These are phyloP conservation scores for Cetoscarus ocellatus DNA, from an alignment of 2,797 vertebrate species.

Conservation along the genomic window DNA sequence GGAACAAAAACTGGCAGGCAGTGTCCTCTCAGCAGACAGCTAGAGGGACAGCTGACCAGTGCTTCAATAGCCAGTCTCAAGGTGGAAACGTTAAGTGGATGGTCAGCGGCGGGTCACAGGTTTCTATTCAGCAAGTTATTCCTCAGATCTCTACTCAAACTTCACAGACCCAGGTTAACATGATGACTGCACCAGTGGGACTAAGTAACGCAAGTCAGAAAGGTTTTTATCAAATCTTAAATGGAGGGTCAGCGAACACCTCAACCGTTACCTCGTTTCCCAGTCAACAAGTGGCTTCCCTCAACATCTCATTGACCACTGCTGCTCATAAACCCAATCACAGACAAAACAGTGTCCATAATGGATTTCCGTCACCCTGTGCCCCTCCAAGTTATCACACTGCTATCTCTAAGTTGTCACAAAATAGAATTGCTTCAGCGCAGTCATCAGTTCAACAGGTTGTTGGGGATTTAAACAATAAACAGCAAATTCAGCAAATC, in stretches of 20 bases:
- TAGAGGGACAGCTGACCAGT: rapidly evolving
- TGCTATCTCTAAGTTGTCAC: background rate
- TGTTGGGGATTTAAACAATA: background rate
- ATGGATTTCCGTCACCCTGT: background rate
- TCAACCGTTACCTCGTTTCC: background rate
- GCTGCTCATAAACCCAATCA: conserved; percentile 3
- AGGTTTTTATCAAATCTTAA: background rate
- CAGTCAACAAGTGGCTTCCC: background rate
- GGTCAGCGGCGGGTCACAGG: background rate
- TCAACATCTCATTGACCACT: background rate
- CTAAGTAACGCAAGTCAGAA: background rate
- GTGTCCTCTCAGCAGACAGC: background rate
- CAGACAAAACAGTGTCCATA: background rate
- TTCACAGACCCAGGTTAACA: background rate
- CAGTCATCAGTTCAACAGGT: conserved; percentile 1
- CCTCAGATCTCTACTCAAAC: background rate
- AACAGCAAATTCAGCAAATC: conserved; percentile 6
- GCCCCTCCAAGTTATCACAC: background rate
- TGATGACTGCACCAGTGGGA: background rate
- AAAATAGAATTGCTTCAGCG: background rate
- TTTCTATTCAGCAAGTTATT: background rate
- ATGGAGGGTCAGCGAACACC: background rate
- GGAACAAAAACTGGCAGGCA: background rate
- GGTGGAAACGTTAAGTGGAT: background rate
- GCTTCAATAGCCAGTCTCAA: rapidly evolving